phyloP scores from a whole-genome alignment of 2,888 invertebrate genomes.

The Campoletis raptor region DNA sequence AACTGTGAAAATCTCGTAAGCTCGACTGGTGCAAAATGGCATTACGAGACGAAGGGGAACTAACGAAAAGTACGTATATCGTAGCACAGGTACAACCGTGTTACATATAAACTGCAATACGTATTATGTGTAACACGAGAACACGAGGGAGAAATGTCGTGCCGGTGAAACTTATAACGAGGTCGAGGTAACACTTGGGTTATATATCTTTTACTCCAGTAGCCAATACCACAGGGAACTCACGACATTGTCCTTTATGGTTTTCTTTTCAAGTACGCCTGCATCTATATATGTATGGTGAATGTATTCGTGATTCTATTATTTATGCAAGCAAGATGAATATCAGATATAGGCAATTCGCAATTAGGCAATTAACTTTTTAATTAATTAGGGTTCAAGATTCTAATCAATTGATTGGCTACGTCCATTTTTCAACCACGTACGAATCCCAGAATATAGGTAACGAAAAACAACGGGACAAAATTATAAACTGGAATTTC shows the following conservation, averaged over 20 bases:
- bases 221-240: background rate
- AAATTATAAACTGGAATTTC: background rate
- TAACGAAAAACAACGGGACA: background rate
- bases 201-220: conserved; percentile 8
- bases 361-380: conserved; percentile 36
- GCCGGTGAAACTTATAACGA: conserved; percentile 58
- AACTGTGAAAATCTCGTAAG: conserved; percentile 55
- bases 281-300: background rate
- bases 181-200: conserved; percentile 54
- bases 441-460: background rate
- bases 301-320: background rate
- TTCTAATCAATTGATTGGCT: background rate
- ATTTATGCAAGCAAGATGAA: conserved; percentile 19
- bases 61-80: conserved; percentile 22
- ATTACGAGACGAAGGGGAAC: conserved; percentile 33
- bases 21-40: conserved; percentile 47
- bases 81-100: conserved; percentile 17
- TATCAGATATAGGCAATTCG: conserved; percentile 17
- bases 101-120: conserved; percentile 22
- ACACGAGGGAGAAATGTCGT: conserved; percentile 39
- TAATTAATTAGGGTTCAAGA: conserved; percentile 31
- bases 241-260: conserved; percentile 50
- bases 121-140: conserved; percentile 57
- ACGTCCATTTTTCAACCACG: background rate
- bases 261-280: conserved; percentile 38